Base-by-base conservation (phyloP, 2,797 vertebrate genomes). In the Anabacerthia variegaticeps region DNA sequence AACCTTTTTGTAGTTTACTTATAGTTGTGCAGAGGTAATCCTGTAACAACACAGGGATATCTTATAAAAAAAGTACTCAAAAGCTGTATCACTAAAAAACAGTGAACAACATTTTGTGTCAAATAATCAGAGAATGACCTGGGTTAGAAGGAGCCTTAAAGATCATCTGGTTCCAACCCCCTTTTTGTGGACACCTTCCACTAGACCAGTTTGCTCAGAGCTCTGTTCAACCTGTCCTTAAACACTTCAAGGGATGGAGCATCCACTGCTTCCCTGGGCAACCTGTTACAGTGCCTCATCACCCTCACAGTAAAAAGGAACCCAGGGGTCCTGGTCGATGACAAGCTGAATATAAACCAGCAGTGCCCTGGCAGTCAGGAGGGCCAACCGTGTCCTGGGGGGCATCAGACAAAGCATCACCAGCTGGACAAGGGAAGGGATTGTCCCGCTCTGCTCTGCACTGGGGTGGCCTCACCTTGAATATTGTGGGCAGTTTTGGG, bases 41-140 rank as follows among this genome's bases (percentile, higher is more conserved):
- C 85, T 97, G 89, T 95, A 96, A 97, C 92, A 97, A 92, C 76
- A 97, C 58, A 96, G 62, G 81, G 32, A 91, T 95, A 89, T 63
- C 49, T 92, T 92, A 95, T 96, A 89, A 95, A 96, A 98, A 95
- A 75, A 85, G 36, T 91, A 81, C 48, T 96, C 94, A 89, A 95
- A 97, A 97, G 76, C 65, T 79, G 96, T 97, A 96, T 95, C 81
- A 92, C 76, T 91, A 85, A 91, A 93, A 97, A 97, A 12, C 86
- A 96, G 73, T 90, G 93, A 95, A 95, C 66, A 95, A 79, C 19
- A 80, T 78, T 19, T 92, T 94, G 63, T 85, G 52, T 96, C 95
- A 97, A 61, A 67, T 39, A 88, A 14, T 34, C 12, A 18, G 13
- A 61, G n/a, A 59, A 20, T 44, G 24, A 10, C 22, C 10, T 56